phyloP scores from a whole-genome alignment of 2,888 invertebrate genomes.

The Lampropteryx suffumata region DNA sequence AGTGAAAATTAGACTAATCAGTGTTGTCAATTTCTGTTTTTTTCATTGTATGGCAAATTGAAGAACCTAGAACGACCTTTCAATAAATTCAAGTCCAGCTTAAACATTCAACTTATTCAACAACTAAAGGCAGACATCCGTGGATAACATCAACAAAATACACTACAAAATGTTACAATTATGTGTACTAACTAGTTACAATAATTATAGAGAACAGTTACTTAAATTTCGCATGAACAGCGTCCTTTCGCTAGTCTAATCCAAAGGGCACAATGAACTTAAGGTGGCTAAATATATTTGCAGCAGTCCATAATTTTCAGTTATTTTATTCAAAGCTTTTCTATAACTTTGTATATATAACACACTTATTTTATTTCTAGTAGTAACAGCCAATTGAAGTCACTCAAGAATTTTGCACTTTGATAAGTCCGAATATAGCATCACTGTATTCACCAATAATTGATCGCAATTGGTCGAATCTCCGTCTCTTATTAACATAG shows the following conservation, averaged over 20 bases:
- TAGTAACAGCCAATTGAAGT: conserved; percentile 26
- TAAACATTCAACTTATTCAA: no score
- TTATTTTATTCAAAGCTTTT: conserved; percentile 14
- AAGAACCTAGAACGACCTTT: no score
- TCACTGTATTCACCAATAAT: conserved; percentile 5
- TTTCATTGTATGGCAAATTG: no score
- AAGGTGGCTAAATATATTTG: conserved; percentile 12
- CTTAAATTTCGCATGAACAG: conserved; percentile 45
- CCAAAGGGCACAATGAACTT: conserved; percentile 32
- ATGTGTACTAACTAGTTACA: conserved; percentile 48
- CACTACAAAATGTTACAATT: conserved; percentile 41
- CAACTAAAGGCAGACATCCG: conserved; percentile 9
- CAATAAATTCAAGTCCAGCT: conserved; percentile 13
- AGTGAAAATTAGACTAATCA: no score
- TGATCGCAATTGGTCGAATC: conserved; percentile 1
- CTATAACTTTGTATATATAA: conserved; percentile 6
- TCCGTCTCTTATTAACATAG: background rate
- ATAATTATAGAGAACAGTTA: conserved; percentile 51
- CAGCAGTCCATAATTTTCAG: conserved; percentile 1
- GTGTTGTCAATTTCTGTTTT: no score
- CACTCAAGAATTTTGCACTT: conserved; percentile 23
- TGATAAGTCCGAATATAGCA: conserved; percentile 3
- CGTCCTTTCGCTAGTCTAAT: conserved; percentile 52
- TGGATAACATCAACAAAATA: conserved; percentile 27
- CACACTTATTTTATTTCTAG: conserved; percentile 6